Conservation (phyloP, 2,888 invertebrate genomes). For the Microplitis manilae region DNA sequence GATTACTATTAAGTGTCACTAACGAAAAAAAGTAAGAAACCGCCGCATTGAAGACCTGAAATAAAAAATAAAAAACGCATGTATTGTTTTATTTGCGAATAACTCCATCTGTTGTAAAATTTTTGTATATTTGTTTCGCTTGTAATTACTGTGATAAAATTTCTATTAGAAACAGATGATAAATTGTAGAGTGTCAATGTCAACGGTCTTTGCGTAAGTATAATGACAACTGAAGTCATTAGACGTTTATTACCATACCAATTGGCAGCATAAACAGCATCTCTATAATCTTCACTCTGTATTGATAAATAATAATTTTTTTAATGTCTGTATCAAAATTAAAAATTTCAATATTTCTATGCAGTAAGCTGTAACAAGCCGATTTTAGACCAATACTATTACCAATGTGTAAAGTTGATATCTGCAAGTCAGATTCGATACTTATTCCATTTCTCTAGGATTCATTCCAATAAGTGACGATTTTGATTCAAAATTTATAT, state of each 20-base stretch:
- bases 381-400: too few species aligned
- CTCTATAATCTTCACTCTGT: constrained; percentile 32
- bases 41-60: constrained; percentile 39
- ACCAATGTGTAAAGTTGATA: too few species aligned
- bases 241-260: constrained; percentile 28
- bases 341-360: too few species aligned
- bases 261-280: constrained; percentile 30
- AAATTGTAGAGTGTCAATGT: constrained; percentile 32
- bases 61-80: neutral
- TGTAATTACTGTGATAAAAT: constrained; percentile 9
- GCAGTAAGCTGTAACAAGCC: too few species aligned
- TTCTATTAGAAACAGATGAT: constrained; percentile 29
- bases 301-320: neutral
- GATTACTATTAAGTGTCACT: constrained; percentile 21
- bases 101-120: too few species aligned
- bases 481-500: too few species aligned
- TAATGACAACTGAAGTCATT: constrained; percentile 31
- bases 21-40: constrained; percentile 48
- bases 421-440: too few species aligned
- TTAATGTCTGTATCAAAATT: too few species aligned
- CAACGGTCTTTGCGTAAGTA: constrained; percentile 29
- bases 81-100: too few species aligned
- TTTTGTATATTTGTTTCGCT: neutral
- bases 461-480: too few species aligned
- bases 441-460: too few species aligned